Percentiles rank a stretch among this genome's conserved stretches.
phyloP scores from a whole-genome alignment of 2,113 vertebrate genomes.

The Gopherus flavomarginatus region DNA sequence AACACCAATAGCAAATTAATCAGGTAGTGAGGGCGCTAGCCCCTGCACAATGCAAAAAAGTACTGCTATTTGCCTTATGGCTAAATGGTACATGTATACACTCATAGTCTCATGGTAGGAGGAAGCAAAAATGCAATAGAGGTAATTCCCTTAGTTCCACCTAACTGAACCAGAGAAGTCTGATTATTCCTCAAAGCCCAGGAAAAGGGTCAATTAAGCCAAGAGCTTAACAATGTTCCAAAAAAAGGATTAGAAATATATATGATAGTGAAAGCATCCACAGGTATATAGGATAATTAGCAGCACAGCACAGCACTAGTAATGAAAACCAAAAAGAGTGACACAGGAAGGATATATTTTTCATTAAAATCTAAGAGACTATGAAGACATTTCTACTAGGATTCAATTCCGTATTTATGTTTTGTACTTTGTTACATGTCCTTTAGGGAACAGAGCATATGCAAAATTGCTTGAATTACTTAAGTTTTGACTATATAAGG shows the following conservation, averaged over 20 bases:
- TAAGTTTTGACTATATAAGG: not conserved
- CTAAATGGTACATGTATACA: not conserved
- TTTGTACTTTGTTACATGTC: not conserved
- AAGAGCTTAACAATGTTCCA: not conserved
- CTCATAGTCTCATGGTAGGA: not conserved
- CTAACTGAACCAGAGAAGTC: not conserved
- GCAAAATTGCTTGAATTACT: not conserved
- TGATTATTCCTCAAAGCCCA: not conserved
- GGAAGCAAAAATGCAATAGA: not conserved
- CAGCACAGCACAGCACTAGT: not conserved
- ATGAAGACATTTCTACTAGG: not conserved
- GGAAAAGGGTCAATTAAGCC: not conserved
- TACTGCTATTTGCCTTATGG: not conserved
- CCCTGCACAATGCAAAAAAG: not conserved
- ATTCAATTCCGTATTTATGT: not conserved
- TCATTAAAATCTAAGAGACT: not conserved
- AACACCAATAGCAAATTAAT: not conserved
- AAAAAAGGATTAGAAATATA: not conserved
- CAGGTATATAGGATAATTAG: not conserved
- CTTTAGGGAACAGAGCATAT: not conserved
- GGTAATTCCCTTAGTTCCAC: not conserved
- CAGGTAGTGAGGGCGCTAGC: not conserved
- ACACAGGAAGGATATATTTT: not conserved
- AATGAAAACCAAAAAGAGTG: not conserved
- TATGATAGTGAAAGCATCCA: not conserved